Evolutionary conservation across 1,140 invertebrate species (phyloP), one percentile per base, ranked within the genome.

Genomic region (Ostrea edulis): DNA sequence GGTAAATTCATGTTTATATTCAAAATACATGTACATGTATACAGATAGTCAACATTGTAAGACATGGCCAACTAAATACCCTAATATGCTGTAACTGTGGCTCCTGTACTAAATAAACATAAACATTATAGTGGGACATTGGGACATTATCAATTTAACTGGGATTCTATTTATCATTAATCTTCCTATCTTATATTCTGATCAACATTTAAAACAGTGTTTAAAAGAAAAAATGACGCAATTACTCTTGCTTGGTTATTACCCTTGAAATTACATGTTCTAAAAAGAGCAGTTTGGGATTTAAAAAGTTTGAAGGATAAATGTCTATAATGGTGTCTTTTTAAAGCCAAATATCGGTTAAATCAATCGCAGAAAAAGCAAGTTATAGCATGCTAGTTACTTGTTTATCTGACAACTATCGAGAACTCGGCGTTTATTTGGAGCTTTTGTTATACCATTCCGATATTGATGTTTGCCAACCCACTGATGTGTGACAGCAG

Each of bases 271-370:
- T 62, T 17, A 62, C 55, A 2, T 62, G 55, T 20, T 62, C 55
- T 62, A 62, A 62, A 20, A n/a, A 62, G 55, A 62, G 14, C 55
- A 62, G 55, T n/a, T 2, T 20, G 68, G 68, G 68, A 77, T 77
- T 77, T 77, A 77, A 77, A 29, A 77, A 77, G 68, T 77, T 77
- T 35, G 68, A 77, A 77, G 68, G 68, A 77, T 77, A 77, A 77
- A 77, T 35, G 29, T 25, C 11, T 14, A 25, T 77, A 35, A 77
- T 77, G 14, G 25, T 29, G 68, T 77, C 68, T 71, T 71, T 62
- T 77, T 29, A 77, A 77, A 77, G 68, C 29, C 68, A 77, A 62
- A 77, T 29, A 77, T 77, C 68, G 68, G 68, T 77, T 25, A 77
- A 77, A 77, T 77, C 29, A 77, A 77, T 29, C 29, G 68, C 9